phyloP scores from a whole-genome alignment of 2,113 vertebrate species.

The Cephalopholis sonnerati region DNA sequence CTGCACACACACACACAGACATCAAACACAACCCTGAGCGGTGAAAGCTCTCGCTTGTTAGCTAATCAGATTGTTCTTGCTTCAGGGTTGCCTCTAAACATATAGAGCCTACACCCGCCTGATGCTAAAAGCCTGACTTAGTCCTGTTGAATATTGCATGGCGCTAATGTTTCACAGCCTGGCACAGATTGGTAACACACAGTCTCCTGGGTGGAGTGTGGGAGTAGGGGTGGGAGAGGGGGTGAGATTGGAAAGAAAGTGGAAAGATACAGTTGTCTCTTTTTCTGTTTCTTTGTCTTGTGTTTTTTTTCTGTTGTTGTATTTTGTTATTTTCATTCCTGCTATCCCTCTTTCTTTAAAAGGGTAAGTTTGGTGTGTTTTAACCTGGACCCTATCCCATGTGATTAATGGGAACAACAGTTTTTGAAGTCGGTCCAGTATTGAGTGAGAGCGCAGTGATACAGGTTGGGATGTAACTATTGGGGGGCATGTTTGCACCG shows the following conservation, averaged over 20 bases:
- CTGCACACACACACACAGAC: constrained; percentile 22
- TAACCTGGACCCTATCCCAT: too few relatives aligned
- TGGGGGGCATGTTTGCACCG: too few relatives aligned
- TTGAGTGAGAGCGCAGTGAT: too few relatives aligned
- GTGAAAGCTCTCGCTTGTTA: constrained; percentile 63
- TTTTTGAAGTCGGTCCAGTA: too few relatives aligned
- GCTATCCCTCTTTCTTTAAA: not conserved
- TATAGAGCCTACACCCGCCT: constrained; percentile 61
- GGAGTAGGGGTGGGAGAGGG: constrained; percentile 10
- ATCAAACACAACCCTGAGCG: constrained; percentile 21
- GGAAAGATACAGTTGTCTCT: not conserved
- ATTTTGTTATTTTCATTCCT: not conserved
- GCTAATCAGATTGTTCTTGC: constrained; percentile 78
- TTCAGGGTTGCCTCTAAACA: constrained; percentile 78
- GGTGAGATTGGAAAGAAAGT: constrained; percentile 11
- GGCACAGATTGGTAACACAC: constrained; percentile 76
- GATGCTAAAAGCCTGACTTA: constrained; percentile 84
- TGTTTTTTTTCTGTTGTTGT: not conserved
- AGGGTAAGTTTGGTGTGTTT: too few relatives aligned
- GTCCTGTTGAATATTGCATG: constrained; percentile 84
- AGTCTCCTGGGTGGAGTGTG: constrained; percentile 64
- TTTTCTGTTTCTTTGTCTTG: not conserved
- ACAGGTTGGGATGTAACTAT: too few relatives aligned
- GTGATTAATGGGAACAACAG: too few relatives aligned
- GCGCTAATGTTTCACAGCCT: constrained; percentile 77